These are phyloP conservation scores for Mystacornis crossleyi DNA, from an alignment of 2,113 vertebrate genomes.

Conservation along the genomic window DNA sequence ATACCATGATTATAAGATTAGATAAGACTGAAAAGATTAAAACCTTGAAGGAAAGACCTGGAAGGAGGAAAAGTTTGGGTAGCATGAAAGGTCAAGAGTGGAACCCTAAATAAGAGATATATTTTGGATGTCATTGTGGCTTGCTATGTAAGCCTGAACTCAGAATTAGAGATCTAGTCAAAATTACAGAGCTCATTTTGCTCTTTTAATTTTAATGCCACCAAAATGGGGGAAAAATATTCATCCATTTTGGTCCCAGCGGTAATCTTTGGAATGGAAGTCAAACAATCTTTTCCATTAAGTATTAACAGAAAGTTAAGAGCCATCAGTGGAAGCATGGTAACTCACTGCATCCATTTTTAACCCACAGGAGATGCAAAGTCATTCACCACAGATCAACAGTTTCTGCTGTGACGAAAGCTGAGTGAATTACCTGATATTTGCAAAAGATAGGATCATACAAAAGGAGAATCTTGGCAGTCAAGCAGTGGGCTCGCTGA, in stretches of 20 bases:
- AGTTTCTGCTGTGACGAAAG: background rate
- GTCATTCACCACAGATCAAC: background rate
- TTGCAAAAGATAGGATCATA: background rate
- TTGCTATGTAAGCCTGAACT: background rate
- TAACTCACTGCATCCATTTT: background rate
- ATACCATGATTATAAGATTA: background rate
- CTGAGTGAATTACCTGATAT: background rate
- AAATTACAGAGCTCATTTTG: background rate
- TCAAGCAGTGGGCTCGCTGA: background rate
- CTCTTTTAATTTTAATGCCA: background rate
- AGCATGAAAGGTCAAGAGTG: background rate
- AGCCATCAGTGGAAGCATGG: background rate
- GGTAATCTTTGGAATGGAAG: background rate
- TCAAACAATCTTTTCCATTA: accelerated
- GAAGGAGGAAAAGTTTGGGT: background rate
- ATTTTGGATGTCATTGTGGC: background rate
- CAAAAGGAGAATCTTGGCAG: background rate
- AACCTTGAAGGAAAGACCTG: background rate
- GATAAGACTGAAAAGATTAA: background rate
- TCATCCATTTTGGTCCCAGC: background rate
- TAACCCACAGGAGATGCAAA: background rate
- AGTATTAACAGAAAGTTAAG: background rate
- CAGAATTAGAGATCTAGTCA: background rate
- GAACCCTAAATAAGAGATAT: background rate
- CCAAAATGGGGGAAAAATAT: accelerated